These are phyloP conservation scores for Gasterosteus nipponicus DNA, from an alignment of 2,113 vertebrate species.

Conservation along the genomic window DNA sequence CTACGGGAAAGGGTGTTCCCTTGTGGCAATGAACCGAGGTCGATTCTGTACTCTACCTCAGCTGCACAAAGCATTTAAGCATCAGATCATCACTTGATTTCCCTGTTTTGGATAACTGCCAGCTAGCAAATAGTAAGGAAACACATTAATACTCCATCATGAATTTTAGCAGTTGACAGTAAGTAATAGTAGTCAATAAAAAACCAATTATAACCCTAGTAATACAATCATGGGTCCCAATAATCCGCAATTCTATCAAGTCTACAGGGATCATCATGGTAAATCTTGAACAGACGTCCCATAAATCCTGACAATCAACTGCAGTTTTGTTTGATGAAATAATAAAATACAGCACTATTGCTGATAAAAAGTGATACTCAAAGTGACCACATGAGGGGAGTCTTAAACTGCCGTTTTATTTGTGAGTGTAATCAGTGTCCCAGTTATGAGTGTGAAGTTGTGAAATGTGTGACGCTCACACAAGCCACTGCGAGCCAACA, in stretches of 20 bases:
- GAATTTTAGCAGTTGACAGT: not conserved
- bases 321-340: not conserved
- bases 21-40: not conserved
- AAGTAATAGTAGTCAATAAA: not conserved
- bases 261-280: not conserved
- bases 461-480: conserved; percentile 1
- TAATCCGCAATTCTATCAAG: not conserved
- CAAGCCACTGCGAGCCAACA: not conserved
- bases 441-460: not conserved
- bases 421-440: not conserved
- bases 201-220: not conserved
- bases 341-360: not conserved
- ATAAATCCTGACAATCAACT: not conserved
- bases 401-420: not conserved
- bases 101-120: not conserved
- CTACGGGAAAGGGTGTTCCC: not conserved
- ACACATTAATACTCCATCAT: not conserved
- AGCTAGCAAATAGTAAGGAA: not conserved
- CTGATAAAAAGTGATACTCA: not conserved
- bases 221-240: not conserved
- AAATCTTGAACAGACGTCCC: not conserved
- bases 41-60: not conserved
- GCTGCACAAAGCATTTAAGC: not conserved
- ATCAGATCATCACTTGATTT: not conserved
- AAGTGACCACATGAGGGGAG: conserved; percentile 44